Base-by-base conservation (phyloP, 1,140 invertebrate species). In the Pentalonia nigronervosa region DNA sequence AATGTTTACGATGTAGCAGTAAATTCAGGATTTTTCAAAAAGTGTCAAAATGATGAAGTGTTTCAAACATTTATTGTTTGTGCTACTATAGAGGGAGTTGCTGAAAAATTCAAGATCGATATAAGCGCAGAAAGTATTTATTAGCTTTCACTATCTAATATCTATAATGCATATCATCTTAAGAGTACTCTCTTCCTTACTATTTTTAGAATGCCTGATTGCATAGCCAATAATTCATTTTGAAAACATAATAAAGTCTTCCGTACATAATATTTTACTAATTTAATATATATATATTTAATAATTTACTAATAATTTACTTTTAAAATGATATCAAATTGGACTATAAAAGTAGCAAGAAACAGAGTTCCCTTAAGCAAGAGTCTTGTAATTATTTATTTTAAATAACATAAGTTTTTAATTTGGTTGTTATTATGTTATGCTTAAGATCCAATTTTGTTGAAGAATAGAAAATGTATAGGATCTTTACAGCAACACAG, bases 1-100 rank as follows among this genome's bases (percentile, higher is more conserved):
- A 96, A 96, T 93, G 97, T 96, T 0, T 97, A 97, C 95, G 98
- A 98, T 95, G 96, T 98, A 76, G 97, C 97, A 17, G 96, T 98
- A 23, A 97, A 97, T 95, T 96, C 97, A 17, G 95, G 95, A 25
- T 98, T 98, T 94, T 97, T 97, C 94, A 95, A 96, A 7, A 97
- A 97, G 96, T 96, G 97, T 84, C 95, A 97, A 94, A 96, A 95
- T 17, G 97, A 96, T 94, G 95, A 97, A 94, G 94, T 97, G 0
- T 98, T 98, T 94, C 96, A 96, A 94, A 96, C 96, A 94, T 98
- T 98, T 95, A 97, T 98, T 94, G 94, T 98, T 6, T 96, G 97
- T 81, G 96, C 98, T 21, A 96, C 97, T 2, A 96, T 98, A 95
- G 97, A 98, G 95, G 98, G 96, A 17, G 0, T 94, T 97, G 2